phyloP scores from a whole-genome alignment of 2,113 vertebrate species.

The Gymnogyps californianus region DNA sequence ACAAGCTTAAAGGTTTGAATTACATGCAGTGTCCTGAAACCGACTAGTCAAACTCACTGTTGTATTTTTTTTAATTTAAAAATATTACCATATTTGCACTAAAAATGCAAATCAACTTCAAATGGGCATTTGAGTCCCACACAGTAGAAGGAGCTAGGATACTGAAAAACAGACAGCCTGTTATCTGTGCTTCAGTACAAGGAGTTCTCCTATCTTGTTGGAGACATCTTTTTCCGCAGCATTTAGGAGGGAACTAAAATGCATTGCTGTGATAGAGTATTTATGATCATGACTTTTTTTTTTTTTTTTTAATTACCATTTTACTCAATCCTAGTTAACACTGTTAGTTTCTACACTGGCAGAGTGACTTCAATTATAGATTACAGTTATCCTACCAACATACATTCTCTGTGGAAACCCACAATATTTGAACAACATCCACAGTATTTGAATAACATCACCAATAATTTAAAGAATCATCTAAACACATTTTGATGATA shows the following conservation, averaged over 20 bases:
- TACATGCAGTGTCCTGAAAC: not conserved
- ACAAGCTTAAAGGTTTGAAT: not conserved
- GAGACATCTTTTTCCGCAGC: not conserved
- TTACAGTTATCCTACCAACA: not conserved
- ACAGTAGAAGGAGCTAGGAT: not conserved
- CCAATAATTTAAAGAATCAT: not conserved
- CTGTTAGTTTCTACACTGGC: not conserved
- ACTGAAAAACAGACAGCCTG: not conserved
- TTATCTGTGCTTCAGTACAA: not conserved
- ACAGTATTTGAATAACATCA: not conserved
- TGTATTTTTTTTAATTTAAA: not conserved
- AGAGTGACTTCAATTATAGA: not conserved
- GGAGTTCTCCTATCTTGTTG: not conserved
- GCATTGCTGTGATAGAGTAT: not conserved
- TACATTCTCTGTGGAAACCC: not conserved
- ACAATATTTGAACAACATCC: not conserved
- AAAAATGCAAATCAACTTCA: not conserved
- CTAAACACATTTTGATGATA: not conserved
- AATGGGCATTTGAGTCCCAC: not conserved
- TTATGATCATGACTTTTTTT: not conserved
- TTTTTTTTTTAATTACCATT: not conserved
- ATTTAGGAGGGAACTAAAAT: not conserved
- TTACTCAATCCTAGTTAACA: not conserved
- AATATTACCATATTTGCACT: not conserved
- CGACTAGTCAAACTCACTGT: not conserved